Evolutionary conservation across 2,113 vertebrate species (phyloP).

Genomic region (Ptilorrhoa leucosticta): DNA sequence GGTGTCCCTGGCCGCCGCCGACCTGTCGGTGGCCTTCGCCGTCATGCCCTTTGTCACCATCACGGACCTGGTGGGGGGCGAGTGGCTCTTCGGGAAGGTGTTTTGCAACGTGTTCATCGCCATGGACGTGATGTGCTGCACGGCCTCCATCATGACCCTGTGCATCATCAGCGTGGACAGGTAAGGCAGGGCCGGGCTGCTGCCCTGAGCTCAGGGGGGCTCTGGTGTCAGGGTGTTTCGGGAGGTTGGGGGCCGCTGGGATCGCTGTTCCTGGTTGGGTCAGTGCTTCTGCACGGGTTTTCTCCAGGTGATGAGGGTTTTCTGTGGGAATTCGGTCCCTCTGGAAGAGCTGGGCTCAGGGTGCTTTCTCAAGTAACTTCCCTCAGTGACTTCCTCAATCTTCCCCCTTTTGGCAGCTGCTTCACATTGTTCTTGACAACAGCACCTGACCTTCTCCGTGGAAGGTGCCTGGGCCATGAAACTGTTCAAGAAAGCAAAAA

Average conservation of each 20-base stretch:
- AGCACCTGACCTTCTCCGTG: not conserved
- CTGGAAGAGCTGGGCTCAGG: not conserved
- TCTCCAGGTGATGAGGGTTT: not conserved
- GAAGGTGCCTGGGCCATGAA: not conserved
- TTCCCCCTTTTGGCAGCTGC: not conserved
- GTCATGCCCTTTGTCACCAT: conserved; percentile 83
- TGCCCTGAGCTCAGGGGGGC: accelerated
- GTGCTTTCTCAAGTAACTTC: not conserved
- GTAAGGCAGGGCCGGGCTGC: conserved; percentile 19
- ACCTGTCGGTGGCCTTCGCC: conserved; percentile 76
- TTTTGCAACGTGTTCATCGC: conserved; percentile 81
- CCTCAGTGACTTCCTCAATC: not conserved
- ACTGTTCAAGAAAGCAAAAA: not conserved
- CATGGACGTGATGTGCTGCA: conserved; percentile 83
- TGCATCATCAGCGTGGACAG: conserved; percentile 83
- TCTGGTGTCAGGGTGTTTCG: accelerated
- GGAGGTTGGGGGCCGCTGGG: not conserved
- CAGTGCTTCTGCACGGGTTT: not conserved
- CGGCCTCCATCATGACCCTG: conserved; percentile 78
- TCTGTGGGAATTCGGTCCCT: not conserved
- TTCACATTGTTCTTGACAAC: not conserved
- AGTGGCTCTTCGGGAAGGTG: conserved; percentile 79
- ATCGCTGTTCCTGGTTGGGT: accelerated
- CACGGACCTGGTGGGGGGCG: conserved; percentile 78
- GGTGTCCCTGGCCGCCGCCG: conserved; percentile 74